Base-by-base conservation (phyloP, 2,888 invertebrate species). In the Ariolimax columbianus region DNA sequence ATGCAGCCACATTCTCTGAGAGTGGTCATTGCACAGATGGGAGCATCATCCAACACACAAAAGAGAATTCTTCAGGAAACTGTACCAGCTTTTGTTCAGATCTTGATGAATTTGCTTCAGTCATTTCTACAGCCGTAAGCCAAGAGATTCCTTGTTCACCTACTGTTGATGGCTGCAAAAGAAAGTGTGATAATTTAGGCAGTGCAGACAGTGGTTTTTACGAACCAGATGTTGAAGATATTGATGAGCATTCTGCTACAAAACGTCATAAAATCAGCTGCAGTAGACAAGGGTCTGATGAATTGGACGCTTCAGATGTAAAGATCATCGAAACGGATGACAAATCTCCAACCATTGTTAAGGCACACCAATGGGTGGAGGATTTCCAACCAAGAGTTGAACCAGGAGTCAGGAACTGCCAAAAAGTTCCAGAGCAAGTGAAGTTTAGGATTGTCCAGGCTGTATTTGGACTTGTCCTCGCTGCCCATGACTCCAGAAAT, bases 401-500 rank as follows among this genome's bases (percentile, higher is more conserved):
- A 47, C 68, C 23, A 40, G 47, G 36, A 17, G 70, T 97, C 0
- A 95, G 96, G 89, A 99, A 98, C 94, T 98, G 98, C 93, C 97
- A 98, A 1, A 95, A 96, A 94, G 94, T 98, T 80, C 96, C 97
- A 86, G 96, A 95, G 92, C 94, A 93, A 85, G 93, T 97, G 19
- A 95, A 96, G 86, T 94, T 95, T 40, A 94, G 94, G 33, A 96
- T 98, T 90, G 95, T 97, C 0, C 92, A 95, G 70, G 94, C 94
- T 83, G 96, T 98, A 75, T 95, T 96, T 68, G 92, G 94, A 23
- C 94, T 95, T 90, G 94, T 97, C 63, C 93, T 97, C 77, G 84
- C 85, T 11, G 89, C 90, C 38, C 84, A 84, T 70, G 89, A 89
- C 43, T 84, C 85, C 55, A 86, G 82, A 51, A 33, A 59, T 23